phyloP scores from a whole-genome alignment of 2,797 vertebrate species.

The Synanceia verrucosa region DNA sequence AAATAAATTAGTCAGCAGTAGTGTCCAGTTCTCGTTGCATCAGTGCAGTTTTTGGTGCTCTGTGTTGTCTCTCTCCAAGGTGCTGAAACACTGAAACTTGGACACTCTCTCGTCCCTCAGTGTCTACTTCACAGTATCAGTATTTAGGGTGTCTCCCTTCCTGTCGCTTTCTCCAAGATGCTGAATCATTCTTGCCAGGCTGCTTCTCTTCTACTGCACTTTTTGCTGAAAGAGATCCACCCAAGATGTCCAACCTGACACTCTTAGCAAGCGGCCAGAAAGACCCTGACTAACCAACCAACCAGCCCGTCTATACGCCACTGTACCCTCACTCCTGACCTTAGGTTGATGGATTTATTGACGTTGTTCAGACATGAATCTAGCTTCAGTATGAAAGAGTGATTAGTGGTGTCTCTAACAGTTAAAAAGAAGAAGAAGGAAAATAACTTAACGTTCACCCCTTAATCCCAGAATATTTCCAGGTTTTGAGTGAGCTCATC shows the following conservation, averaged over 20 bases:
- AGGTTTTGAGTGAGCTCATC: not conserved
- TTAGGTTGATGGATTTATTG: not conserved
- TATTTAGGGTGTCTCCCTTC: no score
- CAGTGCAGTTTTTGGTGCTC: not conserved
- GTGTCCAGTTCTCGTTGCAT: not conserved
- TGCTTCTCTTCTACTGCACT: not conserved
- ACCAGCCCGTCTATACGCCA: not conserved
- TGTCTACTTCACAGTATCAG: no score
- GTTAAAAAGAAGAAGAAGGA: no score
- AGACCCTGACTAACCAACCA: not conserved
- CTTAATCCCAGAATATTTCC: not conserved
- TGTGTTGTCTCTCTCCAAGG: conserved; percentile 25
- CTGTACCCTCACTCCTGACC: not conserved
- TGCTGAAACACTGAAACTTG: conserved; percentile 49
- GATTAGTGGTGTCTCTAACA: not conserved
- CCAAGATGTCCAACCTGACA: not conserved
- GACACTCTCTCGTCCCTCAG: no score
- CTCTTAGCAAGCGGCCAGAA: not conserved
- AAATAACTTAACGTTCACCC: no score
- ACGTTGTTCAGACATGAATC: not conserved
- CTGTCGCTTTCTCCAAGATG: conserved; percentile 18
- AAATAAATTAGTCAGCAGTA: not conserved
- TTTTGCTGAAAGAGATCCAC: not conserved
- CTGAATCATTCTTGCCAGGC: conserved; percentile 12
- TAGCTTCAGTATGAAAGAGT: not conserved